Base-by-base conservation (phyloP, 1,140 invertebrate species). In the Trialeurodes vaporariorum region DNA sequence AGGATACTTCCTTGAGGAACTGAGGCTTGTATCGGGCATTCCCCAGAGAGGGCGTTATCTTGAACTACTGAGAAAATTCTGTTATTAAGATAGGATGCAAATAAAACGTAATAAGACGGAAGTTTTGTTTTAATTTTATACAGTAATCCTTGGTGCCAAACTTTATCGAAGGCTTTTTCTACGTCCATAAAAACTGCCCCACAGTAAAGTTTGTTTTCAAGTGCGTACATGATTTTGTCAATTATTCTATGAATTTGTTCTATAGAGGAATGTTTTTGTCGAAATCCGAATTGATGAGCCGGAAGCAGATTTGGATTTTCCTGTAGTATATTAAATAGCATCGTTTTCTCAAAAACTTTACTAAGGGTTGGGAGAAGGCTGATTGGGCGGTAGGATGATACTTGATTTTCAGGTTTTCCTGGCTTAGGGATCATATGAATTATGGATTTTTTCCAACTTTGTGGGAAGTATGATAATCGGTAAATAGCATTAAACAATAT, bases 361-460 rank as follows among this genome's bases (percentile, higher is more conserved):
- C 69, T 70, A 26, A 71, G 26, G 1, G 34, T 64, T 49, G 76
- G 73, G 0, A 77, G 66, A 59, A 78, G 59, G 25, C 73, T 69
- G 34, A 77, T 77, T 17, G 76, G 77, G 24, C 74, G 25, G 40
- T 72, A 72, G 2, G 72, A 72, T 0, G 74, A 67, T 1, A 68
- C 61, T 2, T 68, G 62, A 17, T 69, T 59, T 1, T 67, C 65
- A 65, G 70, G 64, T 62, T 70, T 71, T 17, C 69, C 65, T 34
- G 73, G 68, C 67, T 77, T 78, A 1, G 72, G 74, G 1, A 77
- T 73, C n/a, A 76, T 71, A 11, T 78, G 71, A 13, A 79, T 73
- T 68, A 70, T 25, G 0, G 76, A 72, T 13, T 71, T 61, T 71
- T 77, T 75, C 73, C 74, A 78, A 27, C 72, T 71, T 0, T 60